These are phyloP conservation scores for Drosophila ambigua DNA, from an alignment of 1,140 invertebrate genomes.

Conservation along the genomic window DNA sequence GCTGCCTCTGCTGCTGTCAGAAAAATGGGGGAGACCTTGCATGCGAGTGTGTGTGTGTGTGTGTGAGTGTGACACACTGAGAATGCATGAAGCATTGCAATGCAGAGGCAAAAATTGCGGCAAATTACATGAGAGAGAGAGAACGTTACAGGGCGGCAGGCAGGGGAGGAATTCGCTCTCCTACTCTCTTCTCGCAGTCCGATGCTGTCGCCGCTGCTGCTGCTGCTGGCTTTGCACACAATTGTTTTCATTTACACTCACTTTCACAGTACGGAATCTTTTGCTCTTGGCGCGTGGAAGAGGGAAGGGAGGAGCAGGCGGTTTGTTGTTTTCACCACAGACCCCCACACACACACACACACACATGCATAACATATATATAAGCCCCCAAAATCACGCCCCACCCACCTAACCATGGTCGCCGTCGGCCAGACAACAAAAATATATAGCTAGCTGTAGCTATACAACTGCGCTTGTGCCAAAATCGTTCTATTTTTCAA, in stretches of 20 bases:
- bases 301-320: slow-evolving; percentile 6
- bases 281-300: slow-evolving; percentile 1
- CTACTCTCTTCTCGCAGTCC: slow-evolving; percentile 32
- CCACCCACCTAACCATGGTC: slow-evolving; percentile 62
- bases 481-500: slow-evolving; percentile 83
- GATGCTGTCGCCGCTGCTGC: slow-evolving; percentile 45
- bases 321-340: slow-evolving; percentile 56
- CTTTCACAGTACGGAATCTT: too few relatives aligned
- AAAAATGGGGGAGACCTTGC: slow-evolving; percentile 59
- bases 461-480: slow-evolving; percentile 72
- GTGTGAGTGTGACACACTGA: slow-evolving; percentile 46
- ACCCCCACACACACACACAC: slow-evolving; percentile 30
- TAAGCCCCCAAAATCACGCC: slow-evolving; percentile 77
- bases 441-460: slow-evolving; percentile 43
- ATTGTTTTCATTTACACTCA: slow-evolving; percentile 77
- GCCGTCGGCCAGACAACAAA: slow-evolving; percentile 57
- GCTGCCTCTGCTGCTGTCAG: slow-evolving; percentile 26
- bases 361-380: slow-evolving; percentile 8
- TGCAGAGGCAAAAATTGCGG: slow-evolving; percentile 72
- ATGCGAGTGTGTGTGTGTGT: slow-evolving; percentile 1
- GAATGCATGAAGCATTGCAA: slow-evolving; percentile 53
- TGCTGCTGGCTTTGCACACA: slow-evolving; percentile 35
- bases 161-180: slow-evolving; percentile 51
- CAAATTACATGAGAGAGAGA: slow-evolving; percentile 72
- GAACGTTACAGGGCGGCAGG: slow-evolving; percentile 34